phyloP scores from a whole-genome alignment of 2,113 vertebrate genomes.

The Carettochelys insculpta region DNA sequence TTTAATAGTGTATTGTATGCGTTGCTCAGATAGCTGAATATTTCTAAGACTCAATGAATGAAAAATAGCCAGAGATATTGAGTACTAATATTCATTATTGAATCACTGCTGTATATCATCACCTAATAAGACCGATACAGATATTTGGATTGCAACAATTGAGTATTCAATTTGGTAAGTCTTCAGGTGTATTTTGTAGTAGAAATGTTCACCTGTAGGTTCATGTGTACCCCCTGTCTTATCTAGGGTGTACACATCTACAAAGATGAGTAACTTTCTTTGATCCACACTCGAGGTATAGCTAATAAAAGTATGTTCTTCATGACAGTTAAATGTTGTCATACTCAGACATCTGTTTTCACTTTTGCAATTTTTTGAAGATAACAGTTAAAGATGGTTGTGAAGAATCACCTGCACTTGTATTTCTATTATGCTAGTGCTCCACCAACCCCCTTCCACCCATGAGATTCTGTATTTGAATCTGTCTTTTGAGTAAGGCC shows the following conservation, averaged over 20 bases:
- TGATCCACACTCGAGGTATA: neutral
- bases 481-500: neutral
- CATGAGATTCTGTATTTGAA: neutral
- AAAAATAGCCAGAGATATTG: neutral
- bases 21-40: neutral
- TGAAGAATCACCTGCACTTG: neutral
- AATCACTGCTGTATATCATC: neutral
- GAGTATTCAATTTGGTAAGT: neutral
- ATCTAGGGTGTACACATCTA: neutral
- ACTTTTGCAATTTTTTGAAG: neutral
- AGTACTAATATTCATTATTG: neutral
- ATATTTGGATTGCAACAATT: neutral
- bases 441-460: neutral
- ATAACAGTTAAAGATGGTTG: neutral
- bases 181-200: neutral
- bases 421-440: neutral
- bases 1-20: neutral
- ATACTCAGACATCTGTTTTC: neutral
- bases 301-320: neutral
- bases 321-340: neutral
- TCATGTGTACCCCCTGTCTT: neutral
- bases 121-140: neutral
- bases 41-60: neutral
- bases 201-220: neutral
- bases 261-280: neutral